Conservation (phyloP, 2,797 vertebrate genomes). For the Hemitrygon akajei region DNA sequence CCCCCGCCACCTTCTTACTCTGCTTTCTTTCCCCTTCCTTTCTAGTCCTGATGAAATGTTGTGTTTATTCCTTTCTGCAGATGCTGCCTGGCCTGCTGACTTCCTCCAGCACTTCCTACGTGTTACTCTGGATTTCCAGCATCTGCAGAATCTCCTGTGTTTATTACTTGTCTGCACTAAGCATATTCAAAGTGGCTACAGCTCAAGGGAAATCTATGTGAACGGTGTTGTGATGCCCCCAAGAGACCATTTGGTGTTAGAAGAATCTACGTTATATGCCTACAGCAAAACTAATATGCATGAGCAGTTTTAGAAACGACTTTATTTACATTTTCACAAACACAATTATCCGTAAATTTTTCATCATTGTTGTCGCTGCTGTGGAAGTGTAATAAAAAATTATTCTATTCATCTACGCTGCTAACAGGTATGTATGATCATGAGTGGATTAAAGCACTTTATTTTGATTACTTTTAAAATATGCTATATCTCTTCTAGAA, state of each 20-base stretch:
- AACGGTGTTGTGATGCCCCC: not conserved
- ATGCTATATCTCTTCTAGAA: not conserved
- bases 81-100: too few relatives aligned
- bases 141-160: too few relatives aligned
- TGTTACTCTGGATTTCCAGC: too few relatives aligned
- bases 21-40: too few relatives aligned
- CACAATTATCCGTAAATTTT: not conserved
- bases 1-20: too few relatives aligned
- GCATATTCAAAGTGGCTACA: not conserved
- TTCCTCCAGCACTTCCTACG: too few relatives aligned
- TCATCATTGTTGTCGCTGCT: not conserved
- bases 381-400: not conserved
- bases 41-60: too few relatives aligned
- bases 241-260: not conserved
- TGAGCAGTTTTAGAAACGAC: not conserved
- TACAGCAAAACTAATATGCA: not conserved
- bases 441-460: not conserved
- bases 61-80: too few relatives aligned
- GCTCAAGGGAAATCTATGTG: not conserved
- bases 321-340: not conserved
- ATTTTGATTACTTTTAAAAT: conserved; percentile 2
- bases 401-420: not conserved
- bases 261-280: not conserved
- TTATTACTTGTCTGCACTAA: not conserved
- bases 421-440: not conserved